Evolutionary conservation across 2,888 invertebrate genomes (phyloP), one percentile per base, ranked within the genome.

Genomic region (Argynnis bischoffii): DNA sequence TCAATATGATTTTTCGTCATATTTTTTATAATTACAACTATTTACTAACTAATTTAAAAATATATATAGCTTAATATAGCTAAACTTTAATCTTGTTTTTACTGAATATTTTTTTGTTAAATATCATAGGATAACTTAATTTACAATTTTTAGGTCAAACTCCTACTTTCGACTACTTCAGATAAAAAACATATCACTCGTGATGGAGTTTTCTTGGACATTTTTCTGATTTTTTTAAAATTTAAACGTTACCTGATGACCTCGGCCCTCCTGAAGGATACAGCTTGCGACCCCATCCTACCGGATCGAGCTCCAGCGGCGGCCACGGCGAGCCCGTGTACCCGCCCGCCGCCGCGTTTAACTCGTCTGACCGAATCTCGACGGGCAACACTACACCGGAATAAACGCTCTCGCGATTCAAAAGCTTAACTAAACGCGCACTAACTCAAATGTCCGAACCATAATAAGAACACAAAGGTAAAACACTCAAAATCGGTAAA

Each of bases 241-340:
- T 3, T 13, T 16, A 26, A n/a, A 16, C 6, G 4, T 61, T 83
- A 93, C 93, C 93, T 82, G 95, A 94, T 76, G 94, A 93, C 77
- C 95, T 89, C 75, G 95, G 95, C 77, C 95, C 95, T 77, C 95
- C 94, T 78, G 95, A 94, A 79, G 96, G 96, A 87, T 96, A 96
- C 79, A 96, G 93, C 88, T 96, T 96, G 79, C 96, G 95, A 75
- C 96, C 96, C 96, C 96, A 96, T 90, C 94, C 94, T 88, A 95
- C 95, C 85, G 95, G 95, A 93, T 96, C 96, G 90, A 96, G 93
- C 84, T 95, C 95, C 74, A 95, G 93, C 84, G 95, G 95, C 85
- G 96, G 96, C 96, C 96, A 96, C 91, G 96, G 96, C 89, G 96
- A 95, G 90, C 96, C 95, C 94, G 95, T 94, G 93, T 95, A 95